phyloP scores from a whole-genome alignment of 2,113 vertebrate genomes.

The human (Homo sapiens) region GRCh38 chr22:37165001-37165500 shows the following conservation, averaged over 20 bases:
- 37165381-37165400: too few species aligned
- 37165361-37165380: background rate
- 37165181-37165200: background rate
- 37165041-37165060: background rate
- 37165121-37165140: background rate
- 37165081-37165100: fast-evolving
- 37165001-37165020: fast-evolving
- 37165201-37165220: background rate
- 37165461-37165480: background rate
- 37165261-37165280: fast-evolving
- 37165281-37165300: fast-evolving
- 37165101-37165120: background rate
- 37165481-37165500: fast-evolving
- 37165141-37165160: too few species aligned
- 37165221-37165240: background rate
- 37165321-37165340: background rate
- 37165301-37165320: background rate
- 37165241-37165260: background rate
- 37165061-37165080: background rate
- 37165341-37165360: background rate
- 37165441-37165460: fast-evolving
- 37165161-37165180: background rate
- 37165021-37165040: fast-evolving
- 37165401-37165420: background rate
- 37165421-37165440: fast-evolving